Conservation (phyloP, 1,140 invertebrate species). For the Lasioglossum albipes region DNA sequence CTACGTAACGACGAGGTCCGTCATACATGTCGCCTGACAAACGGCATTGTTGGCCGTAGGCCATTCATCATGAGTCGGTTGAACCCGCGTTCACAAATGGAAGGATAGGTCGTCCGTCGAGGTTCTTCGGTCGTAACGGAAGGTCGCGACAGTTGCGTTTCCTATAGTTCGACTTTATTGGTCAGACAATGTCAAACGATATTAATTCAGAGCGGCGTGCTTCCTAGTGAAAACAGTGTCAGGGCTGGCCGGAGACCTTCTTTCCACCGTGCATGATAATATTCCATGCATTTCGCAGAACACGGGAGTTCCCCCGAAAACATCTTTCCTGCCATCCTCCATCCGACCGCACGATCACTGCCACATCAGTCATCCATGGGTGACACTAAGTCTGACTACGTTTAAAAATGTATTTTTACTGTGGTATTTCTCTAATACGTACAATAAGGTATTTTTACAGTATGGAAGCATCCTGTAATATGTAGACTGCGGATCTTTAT, state of each 20-base stretch:
- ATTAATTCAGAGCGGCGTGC: slow-evolving; percentile 38
- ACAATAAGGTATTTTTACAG: too few species aligned
- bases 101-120: neutral
- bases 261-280: slow-evolving; percentile 33
- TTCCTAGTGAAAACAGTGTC: slow-evolving; percentile 49
- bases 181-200: slow-evolving; percentile 29
- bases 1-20: neutral
- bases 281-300: slow-evolving; percentile 27
- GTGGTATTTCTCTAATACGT: too few species aligned
- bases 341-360: neutral
- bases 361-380: too few species aligned
- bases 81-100: neutral
- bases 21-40: neutral
- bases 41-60: neutral
- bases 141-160: slow-evolving; percentile 16
- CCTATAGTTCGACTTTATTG: slow-evolving; percentile 24
- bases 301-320: neutral
- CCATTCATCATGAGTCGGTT: neutral
- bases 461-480: too few species aligned
- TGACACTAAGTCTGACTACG: too few species aligned
- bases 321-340: neutral
- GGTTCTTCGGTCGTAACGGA: slow-evolving; percentile 3
- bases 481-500: too few species aligned
- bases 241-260: slow-evolving; percentile 27
- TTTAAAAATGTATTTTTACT: too few species aligned